These are phyloP conservation scores for Metallyticus violacea DNA, from an alignment of 2,888 invertebrate genomes.

Conservation along the genomic window DNA sequence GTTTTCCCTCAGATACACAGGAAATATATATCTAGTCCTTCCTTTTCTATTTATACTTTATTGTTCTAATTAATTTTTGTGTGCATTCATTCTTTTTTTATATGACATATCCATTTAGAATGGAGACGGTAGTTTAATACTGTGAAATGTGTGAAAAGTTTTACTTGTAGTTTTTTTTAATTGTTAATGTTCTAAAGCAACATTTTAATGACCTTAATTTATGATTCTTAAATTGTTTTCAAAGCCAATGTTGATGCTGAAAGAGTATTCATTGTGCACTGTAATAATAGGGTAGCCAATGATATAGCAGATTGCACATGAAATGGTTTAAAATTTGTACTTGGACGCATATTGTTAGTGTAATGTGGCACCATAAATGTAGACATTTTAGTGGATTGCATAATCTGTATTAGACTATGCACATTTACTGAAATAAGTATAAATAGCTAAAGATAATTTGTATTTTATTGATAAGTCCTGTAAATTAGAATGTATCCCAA, in stretches of 20 bases:
- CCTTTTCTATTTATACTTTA: conserved; percentile 7
- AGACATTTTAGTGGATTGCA: neutral
- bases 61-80: neutral
- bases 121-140: neutral
- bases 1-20: neutral
- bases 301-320: no score
- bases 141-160: neutral
- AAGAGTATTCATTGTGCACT: no score
- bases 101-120: no score
- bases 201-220: neutral
- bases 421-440: neutral
- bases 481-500: neutral
- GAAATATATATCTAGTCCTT: conserved; percentile 6
- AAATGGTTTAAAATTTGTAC: neutral
- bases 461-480: neutral
- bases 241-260: neutral
- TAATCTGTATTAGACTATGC: no score
- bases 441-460: neutral
- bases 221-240: neutral
- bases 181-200: neutral
- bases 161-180: neutral
- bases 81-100: neutral
- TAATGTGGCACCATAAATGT: neutral
- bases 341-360: neutral
- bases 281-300: no score